These are phyloP conservation scores for Dastarcus helophoroides DNA, from an alignment of 2,888 invertebrate genomes.

Conservation along the genomic window DNA sequence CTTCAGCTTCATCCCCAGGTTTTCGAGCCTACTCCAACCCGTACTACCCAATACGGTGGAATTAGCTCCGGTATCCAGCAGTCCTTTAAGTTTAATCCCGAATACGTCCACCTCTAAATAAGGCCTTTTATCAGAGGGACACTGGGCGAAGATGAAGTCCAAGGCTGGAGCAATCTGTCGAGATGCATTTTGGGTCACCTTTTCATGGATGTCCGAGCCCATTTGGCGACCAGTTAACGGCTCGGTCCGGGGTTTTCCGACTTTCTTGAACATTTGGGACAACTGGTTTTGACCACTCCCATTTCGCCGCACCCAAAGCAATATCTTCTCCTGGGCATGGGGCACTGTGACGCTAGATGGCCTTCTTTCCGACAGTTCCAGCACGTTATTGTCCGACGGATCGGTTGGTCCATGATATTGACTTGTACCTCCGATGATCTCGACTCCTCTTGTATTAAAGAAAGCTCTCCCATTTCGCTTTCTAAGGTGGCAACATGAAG, in stretches of 20 bases:
- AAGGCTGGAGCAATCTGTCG: conserved; percentile 5
- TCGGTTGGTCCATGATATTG: neutral
- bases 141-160: conserved; percentile 4
- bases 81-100: conserved; percentile 5
- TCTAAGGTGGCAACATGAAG: too few species aligned
- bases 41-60: too few species aligned
- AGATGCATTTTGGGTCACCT: too few species aligned
- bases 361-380: conserved; percentile 4
- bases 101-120: conserved; percentile 10
- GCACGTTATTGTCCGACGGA: conserved; percentile 2
- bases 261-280: conserved; percentile 12
- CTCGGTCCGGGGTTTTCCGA: neutral
- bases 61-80: conserved; percentile 13
- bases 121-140: conserved; percentile 10
- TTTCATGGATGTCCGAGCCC: too few species aligned
- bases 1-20: neutral
- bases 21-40: too few species aligned
- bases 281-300: conserved; percentile 8
- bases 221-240: neutral
- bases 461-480: too few species aligned
- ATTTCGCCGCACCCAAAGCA: conserved; percentile 12
- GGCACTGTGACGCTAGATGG: conserved; percentile 2
- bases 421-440: too few species aligned
- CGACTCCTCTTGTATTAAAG: too few species aligned
- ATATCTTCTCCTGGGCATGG: conserved; percentile 5